Evolutionary conservation across 2,888 invertebrate genomes (phyloP), one percentile per base, ranked within the genome.

Genomic region (Mesopsocus fuscifrons): DNA sequence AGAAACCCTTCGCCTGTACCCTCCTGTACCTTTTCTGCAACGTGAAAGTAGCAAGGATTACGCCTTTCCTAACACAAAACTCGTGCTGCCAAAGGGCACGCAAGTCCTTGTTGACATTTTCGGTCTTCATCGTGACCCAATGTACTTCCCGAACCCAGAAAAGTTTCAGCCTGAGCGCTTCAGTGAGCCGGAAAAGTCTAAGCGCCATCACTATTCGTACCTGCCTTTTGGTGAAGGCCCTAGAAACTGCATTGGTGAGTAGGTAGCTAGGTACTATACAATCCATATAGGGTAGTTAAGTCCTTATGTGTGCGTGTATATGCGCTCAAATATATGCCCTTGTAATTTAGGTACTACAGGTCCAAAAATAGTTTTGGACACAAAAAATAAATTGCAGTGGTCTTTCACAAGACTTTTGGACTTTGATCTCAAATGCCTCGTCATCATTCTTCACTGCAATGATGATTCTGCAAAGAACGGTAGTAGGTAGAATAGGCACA

Each of bases 201-300:
- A 61, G 60, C 60, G 61, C 60, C 61, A 60, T 59, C 60, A 56
- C 49, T 47, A 52, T 48, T 50, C 21, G 15, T 45, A 48, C 21
- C 47, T 47, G 17, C 34, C 40, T 18, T 32, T 44, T 18, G 34
- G 34, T 9, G 34, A 34, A 34, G 34, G 34, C 16, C 34, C 34
- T 15, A 6, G 34, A 26, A 34, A 34, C 34, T 34, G 34, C 18
- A 34, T 34, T 18, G 34, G 34, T 34, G 15, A 34, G 34, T 9
- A 9, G 26, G 26, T n/a, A n/a, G n/a, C n/a, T n/a, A n/a, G n/a
- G n/a, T n/a, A n/a, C n/a, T n/a, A n/a, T n/a, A n/a, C n/a, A n/a
- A n/a, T n/a, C n/a, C n/a, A n/a, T n/a, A n/a, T n/a, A n/a, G n/a
- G n/a, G n/a, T n/a, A n/a, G n/a, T n/a, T n/a, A n/a, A n/a, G n/a